Evolutionary conservation across 2,888 invertebrate genomes (phyloP).

Genomic region (Argyra leucocephala): DNA sequence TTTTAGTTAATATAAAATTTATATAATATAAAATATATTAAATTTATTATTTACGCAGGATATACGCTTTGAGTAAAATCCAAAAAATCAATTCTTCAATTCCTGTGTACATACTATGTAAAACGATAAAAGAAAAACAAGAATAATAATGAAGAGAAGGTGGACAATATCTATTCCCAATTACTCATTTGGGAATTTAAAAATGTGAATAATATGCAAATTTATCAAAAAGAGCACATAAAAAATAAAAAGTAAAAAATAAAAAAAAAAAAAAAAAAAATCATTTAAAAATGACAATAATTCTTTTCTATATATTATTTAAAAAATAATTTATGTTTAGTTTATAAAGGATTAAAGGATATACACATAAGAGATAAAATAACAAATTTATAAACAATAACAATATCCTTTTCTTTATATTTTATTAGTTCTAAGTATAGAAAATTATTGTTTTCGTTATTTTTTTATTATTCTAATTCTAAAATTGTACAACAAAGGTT

Average conservation of each 20-base stretch:
- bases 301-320: neutral
- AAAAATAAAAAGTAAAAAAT: neutral
- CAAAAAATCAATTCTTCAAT: neutral
- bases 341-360: neutral
- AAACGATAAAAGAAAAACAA: neutral
- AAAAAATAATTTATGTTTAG: neutral
- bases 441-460: no score
- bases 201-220: constrained; percentile 6
- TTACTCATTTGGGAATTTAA: neutral
- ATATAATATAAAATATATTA: no score
- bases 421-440: neutral
- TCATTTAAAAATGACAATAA: neutral
- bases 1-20: no score
- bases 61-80: neutral
- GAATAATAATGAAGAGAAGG: neutral
- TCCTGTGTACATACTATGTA: neutral
- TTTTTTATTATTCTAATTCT: no score
- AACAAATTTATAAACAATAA: neutral
- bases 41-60: neutral
- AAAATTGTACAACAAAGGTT: no score
- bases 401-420: neutral
- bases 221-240: neutral
- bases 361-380: neutral
- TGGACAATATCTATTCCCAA: constrained; percentile 2
- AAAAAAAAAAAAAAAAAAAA: neutral